A percentile compares a stretch with the other conserved stretches of the same genome.
Conservation (phyloP, 2,113 vertebrate species). For the Lepus europaeus region DNA sequence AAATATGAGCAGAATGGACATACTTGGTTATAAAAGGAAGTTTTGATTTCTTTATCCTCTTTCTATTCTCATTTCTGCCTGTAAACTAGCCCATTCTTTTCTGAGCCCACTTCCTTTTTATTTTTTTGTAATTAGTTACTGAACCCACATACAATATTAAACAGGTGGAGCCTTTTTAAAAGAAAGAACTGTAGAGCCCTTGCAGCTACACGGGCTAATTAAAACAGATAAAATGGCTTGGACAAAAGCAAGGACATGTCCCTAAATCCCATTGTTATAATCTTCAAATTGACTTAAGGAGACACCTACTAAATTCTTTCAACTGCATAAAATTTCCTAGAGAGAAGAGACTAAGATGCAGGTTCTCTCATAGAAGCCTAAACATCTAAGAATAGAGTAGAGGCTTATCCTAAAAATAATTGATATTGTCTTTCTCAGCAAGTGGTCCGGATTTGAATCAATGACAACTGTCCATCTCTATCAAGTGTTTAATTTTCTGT, state of each 20-base stretch:
- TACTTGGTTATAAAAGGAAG: conserved; percentile 12
- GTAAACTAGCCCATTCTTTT: not conserved
- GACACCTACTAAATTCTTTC: not conserved
- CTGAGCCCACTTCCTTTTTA: not conserved
- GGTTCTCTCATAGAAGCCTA: not conserved
- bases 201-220: not conserved
- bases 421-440: not conserved
- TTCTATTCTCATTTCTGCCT: conserved; percentile 48
- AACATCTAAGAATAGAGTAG: not conserved
- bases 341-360: not conserved
- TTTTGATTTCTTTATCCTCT: not conserved
- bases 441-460: not conserved
- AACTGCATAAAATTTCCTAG: not conserved
- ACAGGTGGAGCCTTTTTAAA: not conserved
- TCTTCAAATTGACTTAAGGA: not conserved
- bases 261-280: conserved; percentile 14
- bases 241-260: not conserved
- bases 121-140: conserved; percentile 34
- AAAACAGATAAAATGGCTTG: conserved; percentile 33
- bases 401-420: not conserved
- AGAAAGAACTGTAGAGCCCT: not conserved
- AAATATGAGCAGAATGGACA: not conserved
- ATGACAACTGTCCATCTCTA: not conserved
- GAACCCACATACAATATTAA: conserved; percentile 13
- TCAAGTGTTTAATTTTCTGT: not conserved